Conservation (phyloP, 2,797 vertebrate genomes). For the Acipenser transmontanus region DNA sequence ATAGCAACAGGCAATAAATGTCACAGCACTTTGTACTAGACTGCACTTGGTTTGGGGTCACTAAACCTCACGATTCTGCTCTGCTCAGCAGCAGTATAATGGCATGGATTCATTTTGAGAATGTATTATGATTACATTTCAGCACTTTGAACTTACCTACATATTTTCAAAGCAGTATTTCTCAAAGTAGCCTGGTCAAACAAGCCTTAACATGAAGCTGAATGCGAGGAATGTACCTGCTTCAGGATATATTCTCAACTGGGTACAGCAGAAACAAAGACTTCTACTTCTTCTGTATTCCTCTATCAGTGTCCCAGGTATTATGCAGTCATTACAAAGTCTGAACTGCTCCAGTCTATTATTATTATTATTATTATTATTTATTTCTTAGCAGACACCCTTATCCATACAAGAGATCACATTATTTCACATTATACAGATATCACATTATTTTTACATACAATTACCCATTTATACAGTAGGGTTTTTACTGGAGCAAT, state of each 20-base stretch:
- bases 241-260: constrained; percentile 50
- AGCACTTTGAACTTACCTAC: not conserved
- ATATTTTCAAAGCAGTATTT: not conserved
- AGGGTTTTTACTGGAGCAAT: no score
- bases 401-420: no score
- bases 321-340: no score
- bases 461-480: no score
- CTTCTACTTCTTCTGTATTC: no score
- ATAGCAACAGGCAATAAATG: constrained; percentile 2
- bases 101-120: not conserved
- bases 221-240: constrained; percentile 82
- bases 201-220: constrained; percentile 73
- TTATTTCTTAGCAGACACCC: no score
- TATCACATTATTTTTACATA: no score
- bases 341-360: not conserved
- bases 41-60: not conserved
- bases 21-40: constrained; percentile 1
- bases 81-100: not conserved
- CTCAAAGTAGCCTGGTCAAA: constrained; percentile 54
- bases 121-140: no score
- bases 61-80: not conserved
- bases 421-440: no score
- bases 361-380: no score
- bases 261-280: no score
- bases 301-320: not conserved